phyloP scores from a whole-genome alignment of 2,888 invertebrate species.

The Sycophila texana region DNA sequence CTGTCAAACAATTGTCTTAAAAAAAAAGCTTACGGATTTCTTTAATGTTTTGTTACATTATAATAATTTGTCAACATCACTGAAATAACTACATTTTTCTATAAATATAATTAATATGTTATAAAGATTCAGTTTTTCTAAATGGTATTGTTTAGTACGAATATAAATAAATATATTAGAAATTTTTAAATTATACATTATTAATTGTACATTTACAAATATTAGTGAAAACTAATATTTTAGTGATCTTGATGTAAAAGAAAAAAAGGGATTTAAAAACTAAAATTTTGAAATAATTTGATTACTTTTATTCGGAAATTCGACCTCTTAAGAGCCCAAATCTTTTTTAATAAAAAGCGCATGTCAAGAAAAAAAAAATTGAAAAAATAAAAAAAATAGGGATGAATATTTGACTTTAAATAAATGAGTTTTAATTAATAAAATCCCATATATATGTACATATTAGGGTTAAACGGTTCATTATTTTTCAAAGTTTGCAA shows the following conservation, averaged over 20 bases:
- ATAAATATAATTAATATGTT: constrained; percentile 53
- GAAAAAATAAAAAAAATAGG: constrained; percentile 9
- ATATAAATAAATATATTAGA: constrained; percentile 54
- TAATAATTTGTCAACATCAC: constrained; percentile 50
- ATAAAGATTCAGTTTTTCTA: constrained; percentile 53
- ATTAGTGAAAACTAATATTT: constrained; percentile 35
- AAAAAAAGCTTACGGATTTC: constrained; percentile 34
- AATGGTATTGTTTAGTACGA: constrained; percentile 53
- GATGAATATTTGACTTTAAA: constrained; percentile 42
- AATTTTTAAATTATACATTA: constrained; percentile 54
- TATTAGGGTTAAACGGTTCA: constrained; percentile 61
- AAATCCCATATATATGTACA: constrained; percentile 55
- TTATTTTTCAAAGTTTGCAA: constrained; percentile 41
- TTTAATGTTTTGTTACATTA: constrained; percentile 44
- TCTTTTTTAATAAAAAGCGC: too few relatives aligned
- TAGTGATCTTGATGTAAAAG: constrained; percentile 45
- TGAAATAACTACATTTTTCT: constrained; percentile 34
- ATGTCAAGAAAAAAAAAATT: background rate
- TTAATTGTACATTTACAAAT: constrained; percentile 53
- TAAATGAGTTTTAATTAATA: constrained; percentile 32
- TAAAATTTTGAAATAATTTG: constrained; percentile 47
- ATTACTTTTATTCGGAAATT: constrained; percentile 37
- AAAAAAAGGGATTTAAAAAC: constrained; percentile 47
- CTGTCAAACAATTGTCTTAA: constrained; percentile 39
- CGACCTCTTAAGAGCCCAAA: constrained; percentile 20